A percentile compares a stretch with the other conserved stretches of the same genome.
phyloP scores from a whole-genome alignment of 2,888 invertebrate species.

The Biston betularia region DNA sequence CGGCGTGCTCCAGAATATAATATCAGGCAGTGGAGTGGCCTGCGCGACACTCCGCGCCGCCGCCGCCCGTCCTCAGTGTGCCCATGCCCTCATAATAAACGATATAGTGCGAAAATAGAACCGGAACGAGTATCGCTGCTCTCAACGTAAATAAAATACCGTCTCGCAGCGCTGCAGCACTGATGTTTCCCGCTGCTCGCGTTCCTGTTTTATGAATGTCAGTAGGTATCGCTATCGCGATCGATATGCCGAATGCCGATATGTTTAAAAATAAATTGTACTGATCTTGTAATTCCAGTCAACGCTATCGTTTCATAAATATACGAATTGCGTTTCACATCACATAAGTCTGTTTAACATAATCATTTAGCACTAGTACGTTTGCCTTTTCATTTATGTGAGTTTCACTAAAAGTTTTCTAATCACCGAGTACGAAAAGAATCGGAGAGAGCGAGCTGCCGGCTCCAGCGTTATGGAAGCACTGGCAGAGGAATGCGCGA shows the following conservation, averaged over 20 bases:
- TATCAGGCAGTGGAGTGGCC: conserved; percentile 82
- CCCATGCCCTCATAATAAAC: conserved; percentile 77
- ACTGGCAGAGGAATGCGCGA: conserved; percentile 77
- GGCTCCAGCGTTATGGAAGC: conserved; percentile 66
- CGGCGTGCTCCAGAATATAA: conserved; percentile 86
- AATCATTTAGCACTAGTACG: conserved; percentile 17
- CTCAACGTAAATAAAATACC: conserved; percentile 81
- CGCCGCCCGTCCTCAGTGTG: conserved; percentile 59
- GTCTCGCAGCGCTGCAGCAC: conserved; percentile 62
- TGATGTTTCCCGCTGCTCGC: conserved; percentile 68
- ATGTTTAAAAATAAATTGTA: conserved; percentile 68
- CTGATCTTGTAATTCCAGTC: conserved; percentile 50
- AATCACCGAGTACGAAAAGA: conserved; percentile 17
- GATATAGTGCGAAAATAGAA: conserved; percentile 83
- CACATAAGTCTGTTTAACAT: conserved; percentile 38
- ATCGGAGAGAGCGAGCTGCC: conserved; percentile 56
- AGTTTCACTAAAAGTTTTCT: conserved; percentile 33
- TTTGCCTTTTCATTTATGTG: neutral
- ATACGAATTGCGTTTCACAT: conserved; percentile 51
- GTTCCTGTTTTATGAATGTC: conserved; percentile 71
- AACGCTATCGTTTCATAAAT: conserved; percentile 55
- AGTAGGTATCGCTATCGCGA: conserved; percentile 58
- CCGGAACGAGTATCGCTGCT: conserved; percentile 71
- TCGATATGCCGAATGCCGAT: conserved; percentile 69
- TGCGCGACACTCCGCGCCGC: conserved; percentile 61